Base-by-base conservation (phyloP, 2,113 vertebrate species). In the Chaetura pelagica region DNA sequence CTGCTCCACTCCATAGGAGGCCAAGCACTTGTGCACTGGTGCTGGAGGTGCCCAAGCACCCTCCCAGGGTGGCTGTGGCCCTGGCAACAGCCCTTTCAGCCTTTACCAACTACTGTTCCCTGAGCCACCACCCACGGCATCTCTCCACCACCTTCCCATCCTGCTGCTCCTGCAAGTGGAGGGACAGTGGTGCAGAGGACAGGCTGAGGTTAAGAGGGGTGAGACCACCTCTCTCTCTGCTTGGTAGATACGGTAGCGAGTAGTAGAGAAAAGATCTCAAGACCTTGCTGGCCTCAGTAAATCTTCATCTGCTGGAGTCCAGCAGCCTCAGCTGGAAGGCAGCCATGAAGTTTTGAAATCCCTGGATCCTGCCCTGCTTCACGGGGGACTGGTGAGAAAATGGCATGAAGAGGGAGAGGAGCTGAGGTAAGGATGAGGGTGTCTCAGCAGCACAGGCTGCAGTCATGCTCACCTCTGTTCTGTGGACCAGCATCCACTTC, bases 401-500 rank as follows among this genome's bases (percentile, higher is more conserved):
- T 0, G 1, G 15, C 40, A 38, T 1, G 5, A 87, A 30, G 27
- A 10, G 42, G 26, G 59, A 55, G 63, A 67, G 29, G 3, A 66
- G 30, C 23, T 38, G 35, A 29, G 12, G 8, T 22, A 55, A 75
- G 49, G 58, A 21, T 16, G 24, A 26, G 24, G 9, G 9, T 27
- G 15, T 20, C 66, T 44, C 49, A 87, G 66, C 59, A 68, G 35
- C 52, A 64, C 8, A 6, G 59, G 17, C 1, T 51, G 32, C 13
- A 95, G 96, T 32, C 17, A 1, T 7, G 35, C 97, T 89, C 96
- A 99, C 99, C 98, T 99, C 99, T 13, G 99, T 99, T 96, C 99
- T 98, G 96, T 99, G 99, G 44, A 99, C 99, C 95, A 99, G 98
- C 99, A 99, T 99, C 99, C 99, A 99, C 91, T 99, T 99, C 52